Percentiles rank a stretch among this genome's conserved stretches.
Conservation (phyloP, 1,140 invertebrate species). For the Monomorium pharaonis region DNA sequence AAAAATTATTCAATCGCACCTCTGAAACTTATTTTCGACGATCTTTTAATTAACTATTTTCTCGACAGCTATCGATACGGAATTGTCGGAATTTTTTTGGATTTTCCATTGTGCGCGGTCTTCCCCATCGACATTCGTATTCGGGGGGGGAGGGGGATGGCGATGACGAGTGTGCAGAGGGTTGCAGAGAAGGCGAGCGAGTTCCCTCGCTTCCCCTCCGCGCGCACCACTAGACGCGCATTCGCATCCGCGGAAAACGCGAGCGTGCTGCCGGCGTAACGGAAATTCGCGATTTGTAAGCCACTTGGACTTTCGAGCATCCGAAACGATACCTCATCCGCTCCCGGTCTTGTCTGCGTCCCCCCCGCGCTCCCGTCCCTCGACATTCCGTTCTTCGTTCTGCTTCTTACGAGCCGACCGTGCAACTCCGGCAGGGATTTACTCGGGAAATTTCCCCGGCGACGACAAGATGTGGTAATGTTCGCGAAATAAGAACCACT, state of each 20-base stretch:
- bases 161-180: background rate
- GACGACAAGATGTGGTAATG: slow-evolving; percentile 66
- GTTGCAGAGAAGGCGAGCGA: background rate
- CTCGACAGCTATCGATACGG: background rate
- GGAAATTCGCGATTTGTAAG: slow-evolving; percentile 76
- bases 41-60: background rate
- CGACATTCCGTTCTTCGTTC: slow-evolving; percentile 30
- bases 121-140: background rate
- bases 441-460: slow-evolving; percentile 63
- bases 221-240: background rate
- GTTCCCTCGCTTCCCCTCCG: background rate
- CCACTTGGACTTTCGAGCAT: slow-evolving; percentile 74
- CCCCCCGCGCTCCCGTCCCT: background rate
- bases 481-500: slow-evolving; percentile 69
- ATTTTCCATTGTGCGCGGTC: background rate
- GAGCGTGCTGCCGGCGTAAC: slow-evolving; percentile 63
- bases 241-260: slow-evolving; percentile 51
- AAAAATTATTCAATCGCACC: background rate
- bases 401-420: slow-evolving; percentile 68
- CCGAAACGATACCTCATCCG: slow-evolving; percentile 73
- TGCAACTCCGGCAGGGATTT: slow-evolving; percentile 65
- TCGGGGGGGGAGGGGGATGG: background rate
- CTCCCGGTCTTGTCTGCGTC: slow-evolving; percentile 23
- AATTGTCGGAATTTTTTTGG: background rate
- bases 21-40: background rate